Base-by-base conservation (phyloP, 2,113 vertebrate genomes). In the Chamaea fasciata region DNA sequence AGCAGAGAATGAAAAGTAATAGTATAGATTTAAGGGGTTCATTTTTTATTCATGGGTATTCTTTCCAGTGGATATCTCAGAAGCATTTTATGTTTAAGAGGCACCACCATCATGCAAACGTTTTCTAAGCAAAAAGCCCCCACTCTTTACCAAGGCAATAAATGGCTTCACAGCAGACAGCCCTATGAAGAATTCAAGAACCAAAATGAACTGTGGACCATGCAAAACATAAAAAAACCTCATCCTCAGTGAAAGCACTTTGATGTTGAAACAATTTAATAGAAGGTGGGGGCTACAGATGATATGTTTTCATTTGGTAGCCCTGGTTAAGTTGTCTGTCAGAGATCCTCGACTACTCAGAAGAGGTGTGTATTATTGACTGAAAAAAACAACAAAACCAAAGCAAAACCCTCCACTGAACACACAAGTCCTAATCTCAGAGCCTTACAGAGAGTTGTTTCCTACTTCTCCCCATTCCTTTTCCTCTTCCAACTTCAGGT, bases 11-110 rank as follows among this genome's bases (percentile, higher is more conserved):
- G 41, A 84, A 84, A 78, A 92, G 83, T 70, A 91, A 75, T 31
- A 78, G 57, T 37, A 89, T 79, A 2, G 30, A 92, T 78, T 84
- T 65, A 67, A 88, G 56, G 23, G 20, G 30, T 63, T 85, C 11
- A 84, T 94, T 83, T 86, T 92, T 92, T 94, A 93, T 92, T 92
- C 6, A 86, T 83, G 57, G 47, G 33, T 63, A 82, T 82, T 59
- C 44, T 79, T 94, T 88, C 42, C 64, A 90, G 12, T 49, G 46
- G 46, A 15, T 63, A 83, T 35, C 42, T 50, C 6, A 70, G 80
- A 86, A 90, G 42, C 8, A 39, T 89, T 90, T 93, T 52, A 70
- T 41, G 52, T 35, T 80, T 81, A 92, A 84, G 23, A 93, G 42
- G 35, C 60, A 63, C 30, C 27, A 92, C 31, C 75, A 73, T 11